Base-by-base conservation (phyloP, 1,140 invertebrate genomes). In the Drosophila suzukii region DNA sequence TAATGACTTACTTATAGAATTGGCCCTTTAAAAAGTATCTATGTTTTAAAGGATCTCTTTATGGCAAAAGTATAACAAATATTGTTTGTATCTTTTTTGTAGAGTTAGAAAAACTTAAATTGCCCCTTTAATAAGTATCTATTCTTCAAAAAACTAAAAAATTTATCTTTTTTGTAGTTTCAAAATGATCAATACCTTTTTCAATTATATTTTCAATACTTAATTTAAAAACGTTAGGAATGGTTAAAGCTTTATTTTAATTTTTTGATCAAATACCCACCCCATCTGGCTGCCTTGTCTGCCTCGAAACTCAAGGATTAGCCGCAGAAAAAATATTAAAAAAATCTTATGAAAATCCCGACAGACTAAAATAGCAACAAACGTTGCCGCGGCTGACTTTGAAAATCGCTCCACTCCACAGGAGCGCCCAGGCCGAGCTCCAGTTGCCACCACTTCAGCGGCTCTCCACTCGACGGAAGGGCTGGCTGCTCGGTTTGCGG, bases 401-500 rank as follows among this genome's bases (percentile, higher is more conserved):
- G 83, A 88, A 85, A 88, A 82, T 78, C 65, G 78, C 82, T 86
- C 49, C 78, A 86, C 60, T 80, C 65, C 78, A 54, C 32, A 10
- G 32, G 32, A 34, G 32, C 32, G 44, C 43, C 56, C 54, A 32
- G 47, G 15, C 43, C 17, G 13, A 13, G n/a, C 41, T 62, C 76
- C 78, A 73, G 41, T 57, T 47, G 65, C 65, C 39, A 51, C 32
- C 62, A 73, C 63, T 65, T 59, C 53, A 68, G 60, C 63, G 46
- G 59, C 63, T 65, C 73, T 71, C 65, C 65, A 70, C 39, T 66
- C 41, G 43, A 59, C 43, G 65, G 60, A 67, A 67, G 59, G 59
- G 58, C 57, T 62, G 30, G 60, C 60, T 71, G 75, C 63, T 62
- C 60, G 46, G 51, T 59, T 76, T 76, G 61, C 36, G 67, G 47